Base-by-base conservation (phyloP, 2,113 vertebrate species). In the Gymnarchus niloticus region DNA sequence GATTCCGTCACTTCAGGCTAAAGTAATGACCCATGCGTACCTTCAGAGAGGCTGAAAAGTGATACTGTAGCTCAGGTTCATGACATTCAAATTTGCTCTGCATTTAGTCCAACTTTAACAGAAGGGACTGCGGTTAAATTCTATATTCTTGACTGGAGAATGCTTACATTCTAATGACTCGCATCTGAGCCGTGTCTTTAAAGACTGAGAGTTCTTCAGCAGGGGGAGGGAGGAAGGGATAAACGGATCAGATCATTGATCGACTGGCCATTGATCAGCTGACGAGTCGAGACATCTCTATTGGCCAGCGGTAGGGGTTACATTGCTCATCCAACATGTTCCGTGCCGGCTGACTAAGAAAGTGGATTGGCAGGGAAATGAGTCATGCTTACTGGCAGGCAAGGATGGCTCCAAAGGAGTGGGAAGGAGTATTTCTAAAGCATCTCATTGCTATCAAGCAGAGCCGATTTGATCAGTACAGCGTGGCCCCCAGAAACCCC, bases 401-500 rank as follows among this genome's bases (percentile, higher is more conserved):
- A 17, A 37, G 65, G 41, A 33, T 73, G 33, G 65, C 65, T 73
- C 28, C 12, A 33, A 73, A 73, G 33, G 33, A 73, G 33, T 19
- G 65, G 28, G 65, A 73, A 28, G 7, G 65, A 33, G 33, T 5
- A 21, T 49, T 81, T 81, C 46, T 51, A 51, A 3, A 49, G 49
- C 77, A 51, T 81, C 49, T 51, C 25, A n/a, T 44, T 81, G n/a
- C 77, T 57, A 12, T 57, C 8, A 91, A 89, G 90, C 88, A 88
- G 90, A 92, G 88, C 83, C 90, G 90, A 90, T 91, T 93, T 91
- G 85, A 89, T 89, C 87, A 91, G 86, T 87, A 19, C 44, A 49
- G 48, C 48, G 25, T 51, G 25, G 6, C 48, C 77, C 44, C n/a
- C 14, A 1, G 49, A 49, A 48, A 81, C n/a, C 77, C 21, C 1